phyloP scores from a whole-genome alignment of 2,888 invertebrate species.

The Gymnocheta viridis region DNA sequence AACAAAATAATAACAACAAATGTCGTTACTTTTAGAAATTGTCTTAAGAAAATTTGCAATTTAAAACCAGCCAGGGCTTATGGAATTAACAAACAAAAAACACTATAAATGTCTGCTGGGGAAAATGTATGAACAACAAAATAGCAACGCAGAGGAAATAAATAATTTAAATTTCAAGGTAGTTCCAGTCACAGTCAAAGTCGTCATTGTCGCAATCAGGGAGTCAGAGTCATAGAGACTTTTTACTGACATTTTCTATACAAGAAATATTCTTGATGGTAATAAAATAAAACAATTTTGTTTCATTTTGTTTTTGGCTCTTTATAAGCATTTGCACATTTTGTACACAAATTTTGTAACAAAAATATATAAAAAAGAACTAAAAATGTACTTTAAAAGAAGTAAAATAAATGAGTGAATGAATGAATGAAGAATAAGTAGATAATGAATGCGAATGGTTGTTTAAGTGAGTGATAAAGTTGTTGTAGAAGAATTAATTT shows the following conservation, averaged over 20 bases:
- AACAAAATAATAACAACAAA: too few relatives aligned
- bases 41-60: slow-evolving; percentile 39
- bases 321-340: slow-evolving; percentile 36
- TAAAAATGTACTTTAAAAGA: slow-evolving; percentile 22
- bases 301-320: slow-evolving; percentile 25
- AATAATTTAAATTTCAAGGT: slow-evolving; percentile 65
- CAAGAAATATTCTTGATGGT: slow-evolving; percentile 42
- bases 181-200: slow-evolving; percentile 25
- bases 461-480: slow-evolving; percentile 56
- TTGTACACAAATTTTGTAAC: slow-evolving; percentile 42
- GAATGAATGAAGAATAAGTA: neutral
- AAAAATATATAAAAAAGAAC: slow-evolving; percentile 11
- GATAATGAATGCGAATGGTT: slow-evolving; percentile 1
- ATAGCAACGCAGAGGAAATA: slow-evolving; percentile 32
- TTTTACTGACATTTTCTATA: slow-evolving; percentile 44
- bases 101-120: neutral
- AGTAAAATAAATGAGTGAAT: slow-evolving; percentile 25
- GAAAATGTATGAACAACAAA: slow-evolving; percentile 20
- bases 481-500: slow-evolving; percentile 55
- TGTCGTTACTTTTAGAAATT: neutral
- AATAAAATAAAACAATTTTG: slow-evolving; percentile 64
- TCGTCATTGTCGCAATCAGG: slow-evolving; percentile 23
- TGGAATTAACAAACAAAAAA: neutral
- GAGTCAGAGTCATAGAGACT: slow-evolving; percentile 29
- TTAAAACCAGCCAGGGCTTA: slow-evolving; percentile 37